Percentiles rank a stretch among this genome's conserved stretches.
Evolutionary conservation across 37 sponge, comb jelly and placozoan genomes (phyloP).

Genomic region (Eunapius fragilis): DNA sequence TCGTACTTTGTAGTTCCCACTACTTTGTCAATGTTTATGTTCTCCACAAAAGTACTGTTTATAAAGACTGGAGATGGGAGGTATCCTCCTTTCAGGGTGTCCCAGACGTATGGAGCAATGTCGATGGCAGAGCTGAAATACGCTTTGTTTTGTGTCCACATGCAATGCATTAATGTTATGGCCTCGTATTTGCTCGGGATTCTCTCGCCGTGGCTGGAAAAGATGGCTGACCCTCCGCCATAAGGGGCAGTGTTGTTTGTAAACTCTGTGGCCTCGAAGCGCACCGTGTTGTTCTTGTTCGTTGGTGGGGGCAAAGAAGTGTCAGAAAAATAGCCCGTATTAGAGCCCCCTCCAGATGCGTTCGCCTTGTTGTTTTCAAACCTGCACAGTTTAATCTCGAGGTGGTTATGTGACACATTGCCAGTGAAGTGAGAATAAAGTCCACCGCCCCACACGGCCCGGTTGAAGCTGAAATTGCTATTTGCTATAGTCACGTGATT

Average conservation of each 20-base stretch:
- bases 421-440: background rate
- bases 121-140: conserved; percentile 32
- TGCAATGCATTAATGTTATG: conserved; percentile 6
- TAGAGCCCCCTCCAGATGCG: background rate
- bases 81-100: background rate
- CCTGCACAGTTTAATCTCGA: background rate
- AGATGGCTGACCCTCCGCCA: conserved; percentile 20
- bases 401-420: background rate
- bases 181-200: background rate
- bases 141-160: conserved; percentile 16
- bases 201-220: background rate
- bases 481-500: background rate
- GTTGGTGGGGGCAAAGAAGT: background rate
- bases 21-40: background rate
- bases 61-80: background rate
- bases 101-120: conserved; percentile 18
- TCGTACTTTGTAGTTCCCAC: background rate
- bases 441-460: background rate
- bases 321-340: background rate
- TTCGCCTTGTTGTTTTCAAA: background rate
- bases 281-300: background rate
- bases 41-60: background rate
- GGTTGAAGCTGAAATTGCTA: background rate
- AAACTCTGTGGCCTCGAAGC: background rate
- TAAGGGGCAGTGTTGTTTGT: background rate